Conservation (phyloP, 2,797 vertebrate genomes). For the Thunnus albacares region DNA sequence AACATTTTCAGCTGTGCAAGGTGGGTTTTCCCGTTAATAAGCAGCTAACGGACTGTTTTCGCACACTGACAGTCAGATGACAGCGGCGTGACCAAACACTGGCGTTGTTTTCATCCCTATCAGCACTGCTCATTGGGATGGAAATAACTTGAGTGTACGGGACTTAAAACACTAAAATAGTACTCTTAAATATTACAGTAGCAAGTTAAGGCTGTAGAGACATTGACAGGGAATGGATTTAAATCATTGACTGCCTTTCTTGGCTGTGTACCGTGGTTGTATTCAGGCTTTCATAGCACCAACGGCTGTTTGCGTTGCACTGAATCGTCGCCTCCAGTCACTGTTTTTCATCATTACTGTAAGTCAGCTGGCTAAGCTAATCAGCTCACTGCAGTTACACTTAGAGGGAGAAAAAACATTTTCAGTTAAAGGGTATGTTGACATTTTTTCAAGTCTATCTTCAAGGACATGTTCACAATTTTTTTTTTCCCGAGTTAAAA, state of each 20-base stretch:
- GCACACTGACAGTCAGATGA: slow-evolving; percentile 59
- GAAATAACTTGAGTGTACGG: not conserved
- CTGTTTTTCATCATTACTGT: not conserved
- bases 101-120: slow-evolving; percentile 25
- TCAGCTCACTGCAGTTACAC: slow-evolving; percentile 14
- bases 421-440: not conserved
- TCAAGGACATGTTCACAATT: too few species aligned
- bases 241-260: slow-evolving; percentile 10
- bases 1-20: slow-evolving; percentile 99
- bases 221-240: not conserved
- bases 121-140: not conserved
- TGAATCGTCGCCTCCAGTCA: slow-evolving; percentile 65
- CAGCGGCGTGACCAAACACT: slow-evolving; percentile 61
- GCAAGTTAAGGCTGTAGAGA: not conserved
- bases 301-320: slow-evolving; percentile 69
- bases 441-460: not conserved
- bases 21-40: slow-evolving; percentile 82
- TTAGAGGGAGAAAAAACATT: not conserved
- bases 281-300: slow-evolving; percentile 6
- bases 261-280: slow-evolving; percentile 7
- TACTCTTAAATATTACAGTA: not conserved
- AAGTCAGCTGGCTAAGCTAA: slow-evolving; percentile 29
- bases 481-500: too few species aligned
- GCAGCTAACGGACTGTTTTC: not conserved
- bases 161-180: too few species aligned